These are phyloP conservation scores for Rhogogaster chlorosoma DNA, from an alignment of 2,888 invertebrate genomes.

Conservation along the genomic window DNA sequence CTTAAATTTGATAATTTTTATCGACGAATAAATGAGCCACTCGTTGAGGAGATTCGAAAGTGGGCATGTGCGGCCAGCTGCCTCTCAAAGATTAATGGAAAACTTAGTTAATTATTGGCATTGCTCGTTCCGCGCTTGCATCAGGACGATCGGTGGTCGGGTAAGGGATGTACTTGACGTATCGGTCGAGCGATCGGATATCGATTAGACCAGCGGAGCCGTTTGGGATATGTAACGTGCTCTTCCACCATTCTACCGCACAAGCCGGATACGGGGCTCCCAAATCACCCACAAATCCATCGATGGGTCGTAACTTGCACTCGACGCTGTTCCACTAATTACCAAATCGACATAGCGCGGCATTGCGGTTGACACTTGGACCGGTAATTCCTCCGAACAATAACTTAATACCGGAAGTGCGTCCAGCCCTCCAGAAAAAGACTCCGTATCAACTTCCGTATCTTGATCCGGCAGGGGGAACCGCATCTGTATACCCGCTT, in stretches of 20 bases:
- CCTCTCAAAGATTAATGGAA: constrained; percentile 73
- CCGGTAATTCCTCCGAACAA: constrained; percentile 1
- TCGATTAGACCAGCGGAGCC: constrained; percentile 68
- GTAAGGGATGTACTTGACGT: constrained; percentile 74
- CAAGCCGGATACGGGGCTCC: constrained; percentile 27
- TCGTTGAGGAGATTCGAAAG: background rate
- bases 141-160: constrained; percentile 25
- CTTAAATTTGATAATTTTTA: background rate
- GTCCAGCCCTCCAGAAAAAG: constrained; percentile 2
- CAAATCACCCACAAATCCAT: constrained; percentile 60
- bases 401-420: constrained; percentile 30
- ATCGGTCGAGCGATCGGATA: constrained; percentile 74
- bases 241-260: constrained; percentile 22
- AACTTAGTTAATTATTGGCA: constrained; percentile 71
- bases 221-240: constrained; percentile 44
- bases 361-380: constrained; percentile 66
- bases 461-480: background rate
- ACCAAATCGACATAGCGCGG: constrained; percentile 61
- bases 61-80: constrained; percentile 70
- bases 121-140: constrained; percentile 41
- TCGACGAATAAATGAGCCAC: background rate
- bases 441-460: background rate
- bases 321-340: constrained; percentile 73
- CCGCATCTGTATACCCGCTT: background rate
- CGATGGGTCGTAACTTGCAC: constrained; percentile 72